These are phyloP conservation scores for Zoanthus gigantus DNA, from an alignment of 92 coral and sea anemone genomes.

Conservation along the genomic window DNA sequence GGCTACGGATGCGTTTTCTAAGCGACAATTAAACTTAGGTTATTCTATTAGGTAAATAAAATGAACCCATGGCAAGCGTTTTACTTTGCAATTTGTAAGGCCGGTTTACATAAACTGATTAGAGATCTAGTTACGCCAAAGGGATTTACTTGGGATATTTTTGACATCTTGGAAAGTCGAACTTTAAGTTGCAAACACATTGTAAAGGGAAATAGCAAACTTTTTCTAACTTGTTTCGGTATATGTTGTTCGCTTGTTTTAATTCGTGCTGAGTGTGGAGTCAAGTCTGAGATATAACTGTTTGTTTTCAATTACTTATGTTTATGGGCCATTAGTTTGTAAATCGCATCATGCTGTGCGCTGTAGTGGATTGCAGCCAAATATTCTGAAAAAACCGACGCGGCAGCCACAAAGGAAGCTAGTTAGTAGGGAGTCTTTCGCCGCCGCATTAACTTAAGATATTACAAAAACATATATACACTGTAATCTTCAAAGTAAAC, in stretches of 20 bases:
- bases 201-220: not conserved
- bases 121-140: slow-evolving; percentile 32
- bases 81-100: not conserved
- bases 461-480: slow-evolving; percentile 20
- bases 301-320: slow-evolving; percentile 24
- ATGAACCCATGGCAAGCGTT: not conserved
- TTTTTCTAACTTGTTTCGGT: not conserved
- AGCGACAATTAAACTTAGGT: not conserved
- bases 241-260: slow-evolving; percentile 16
- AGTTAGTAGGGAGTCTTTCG: slow-evolving; percentile 27
- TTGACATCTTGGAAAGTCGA: slow-evolving; percentile 6
- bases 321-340: slow-evolving; percentile 10
- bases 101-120: slow-evolving; percentile 17
- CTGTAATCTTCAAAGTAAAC: not conserved
- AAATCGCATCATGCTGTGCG: slow-evolving; percentile 22
- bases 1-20: not conserved
- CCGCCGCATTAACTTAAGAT: slow-evolving; percentile 7
- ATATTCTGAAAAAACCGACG: slow-evolving; percentile 5
- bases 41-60: not conserved
- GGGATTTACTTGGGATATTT: not conserved
- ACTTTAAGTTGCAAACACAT: not conserved
- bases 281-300: not conserved
- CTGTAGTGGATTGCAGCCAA: slow-evolving; percentile 26
- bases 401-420: slow-evolving; percentile 35
- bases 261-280: not conserved